Conservation (phyloP, 37 sponge, comb jelly and placozoan species). For the Geodia barretti region DNA sequence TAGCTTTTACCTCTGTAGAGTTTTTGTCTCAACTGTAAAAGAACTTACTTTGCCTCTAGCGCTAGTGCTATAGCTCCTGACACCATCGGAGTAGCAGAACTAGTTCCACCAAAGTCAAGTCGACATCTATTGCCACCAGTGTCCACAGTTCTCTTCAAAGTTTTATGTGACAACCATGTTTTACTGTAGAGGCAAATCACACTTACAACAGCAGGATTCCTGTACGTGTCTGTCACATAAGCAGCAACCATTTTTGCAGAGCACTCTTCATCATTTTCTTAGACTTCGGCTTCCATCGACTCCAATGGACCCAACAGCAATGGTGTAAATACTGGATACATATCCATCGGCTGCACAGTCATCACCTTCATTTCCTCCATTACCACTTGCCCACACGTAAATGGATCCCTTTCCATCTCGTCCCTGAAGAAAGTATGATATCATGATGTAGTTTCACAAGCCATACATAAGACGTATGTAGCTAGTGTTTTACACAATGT, state of each 20-base stretch:
- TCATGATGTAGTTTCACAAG: too few relatives aligned
- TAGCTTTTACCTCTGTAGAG: too few relatives aligned
- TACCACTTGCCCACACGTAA: constrained; percentile 94
- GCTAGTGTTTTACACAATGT: too few relatives aligned
- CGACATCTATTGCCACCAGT: constrained; percentile 33
- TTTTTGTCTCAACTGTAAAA: too few relatives aligned
- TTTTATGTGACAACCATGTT: too few relatives aligned
- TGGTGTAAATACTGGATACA: constrained; percentile 82
- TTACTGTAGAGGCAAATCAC: too few relatives aligned
- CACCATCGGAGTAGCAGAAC: constrained; percentile 63
- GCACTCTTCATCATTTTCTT: constrained; percentile 89
- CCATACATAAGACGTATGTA: too few relatives aligned
- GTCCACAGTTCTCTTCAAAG: constrained; percentile 39
- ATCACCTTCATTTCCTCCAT: constrained; percentile 83
- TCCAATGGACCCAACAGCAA: constrained; percentile 80
- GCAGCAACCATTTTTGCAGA: constrained; percentile 86
- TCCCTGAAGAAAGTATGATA: too few relatives aligned
- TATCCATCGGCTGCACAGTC: constrained; percentile 95
- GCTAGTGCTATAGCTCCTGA: constrained; percentile 67
- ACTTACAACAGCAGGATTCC: constrained; percentile 52
- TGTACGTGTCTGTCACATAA: constrained; percentile 55
- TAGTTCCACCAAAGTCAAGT: constrained; percentile 50
- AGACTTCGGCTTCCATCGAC: constrained; percentile 65
- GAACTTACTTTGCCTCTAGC: constrained; percentile 79
- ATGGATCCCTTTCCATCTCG: constrained; percentile 80